Base-by-base conservation (phyloP, 2,113 vertebrate species). In the Eulacestoma nigropectus region DNA sequence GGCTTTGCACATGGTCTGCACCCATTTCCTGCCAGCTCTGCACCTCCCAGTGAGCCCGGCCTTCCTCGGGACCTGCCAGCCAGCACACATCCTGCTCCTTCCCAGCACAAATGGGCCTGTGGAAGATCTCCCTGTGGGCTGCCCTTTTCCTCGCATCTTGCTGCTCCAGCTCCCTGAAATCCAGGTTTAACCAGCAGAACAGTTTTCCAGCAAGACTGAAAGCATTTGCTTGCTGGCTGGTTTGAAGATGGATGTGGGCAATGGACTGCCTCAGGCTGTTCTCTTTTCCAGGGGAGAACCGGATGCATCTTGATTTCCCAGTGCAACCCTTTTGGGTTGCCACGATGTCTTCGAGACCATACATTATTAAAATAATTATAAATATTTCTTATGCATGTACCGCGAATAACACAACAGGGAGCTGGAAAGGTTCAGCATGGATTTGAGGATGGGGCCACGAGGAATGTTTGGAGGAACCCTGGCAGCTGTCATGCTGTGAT, bases 341-440 rank as follows among this genome's bases (percentile, higher is more conserved):
- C 79, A 37, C 26, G 37, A n/a, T 80, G 72, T 32, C 73, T 84
- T 68, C 0, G 6, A 75, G 93, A 57, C 35, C 18, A 88, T 62
- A 3, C 39, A 67, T 90, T 70, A 86, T 90, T 92, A 16, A 85
- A 85, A 44, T 21, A 63, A 49, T 78, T 37, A 73, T 69, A 53
- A 88, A 69, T 77, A 74, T 73, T 77, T 27, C 57, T 50, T 9
- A 8, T 17, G 15, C 46, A 3, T 21, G 26, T 1, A 1, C 23
- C 0, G 1, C 9, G 23, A 29, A 6, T 3, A 62, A 33, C 47
- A 25, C 57, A 32, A 13, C 0, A 2, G 27, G 49, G 35, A 88
- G n/a, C 26, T 55, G 50, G 33, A 14, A 62, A 2, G 10, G 19
- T 4, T 60, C 63, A 29, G 46, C 5, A 1, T 0, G 53, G 69